A percentile compares a stretch with the other conserved stretches of the same genome.
phyloP scores from a whole-genome alignment of 2,113 vertebrate genomes.

The Alosa alosa region DNA sequence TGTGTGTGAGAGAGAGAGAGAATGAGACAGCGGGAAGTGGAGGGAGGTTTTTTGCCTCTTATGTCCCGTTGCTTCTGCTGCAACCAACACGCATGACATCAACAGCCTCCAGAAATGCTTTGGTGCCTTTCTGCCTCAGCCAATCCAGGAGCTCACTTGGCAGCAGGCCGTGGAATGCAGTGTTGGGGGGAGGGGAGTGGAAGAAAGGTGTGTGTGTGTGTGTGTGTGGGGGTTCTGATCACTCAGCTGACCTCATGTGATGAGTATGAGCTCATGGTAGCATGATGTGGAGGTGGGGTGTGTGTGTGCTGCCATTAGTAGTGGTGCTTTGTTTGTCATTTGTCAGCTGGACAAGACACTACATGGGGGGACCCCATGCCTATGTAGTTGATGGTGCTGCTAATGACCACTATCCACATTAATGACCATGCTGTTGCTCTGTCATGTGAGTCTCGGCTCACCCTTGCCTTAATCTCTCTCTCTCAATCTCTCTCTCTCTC shows the following conservation, averaged over 20 bases:
- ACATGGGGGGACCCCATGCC: no score
- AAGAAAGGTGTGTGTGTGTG: background rate
- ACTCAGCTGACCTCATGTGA: slow-evolving; percentile 26
- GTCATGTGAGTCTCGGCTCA: no score
- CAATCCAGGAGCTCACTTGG: slow-evolving; percentile 21
- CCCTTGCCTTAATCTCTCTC: background rate
- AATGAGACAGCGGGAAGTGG: background rate
- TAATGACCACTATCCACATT: no score
- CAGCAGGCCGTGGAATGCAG: background rate
- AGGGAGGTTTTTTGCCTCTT: background rate
- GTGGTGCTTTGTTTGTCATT: no score
- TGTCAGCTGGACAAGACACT: no score
- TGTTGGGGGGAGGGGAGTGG: background rate
- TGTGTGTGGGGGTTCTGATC: slow-evolving; percentile 25
- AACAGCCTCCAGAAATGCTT: slow-evolving; percentile 11
- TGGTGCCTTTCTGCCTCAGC: background rate
- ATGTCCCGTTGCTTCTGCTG: background rate
- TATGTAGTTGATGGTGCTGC: no score
- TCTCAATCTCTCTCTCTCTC: no score
- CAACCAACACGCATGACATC: slow-evolving; percentile 12
- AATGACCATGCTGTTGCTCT: no score
- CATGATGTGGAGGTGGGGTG: background rate
- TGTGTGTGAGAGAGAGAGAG: background rate
- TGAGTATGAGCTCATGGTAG: background rate
- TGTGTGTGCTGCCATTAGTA: no score